Base-by-base conservation (phyloP, 2,797 vertebrate genomes). In the Enteromius unitaeniatus region DNA sequence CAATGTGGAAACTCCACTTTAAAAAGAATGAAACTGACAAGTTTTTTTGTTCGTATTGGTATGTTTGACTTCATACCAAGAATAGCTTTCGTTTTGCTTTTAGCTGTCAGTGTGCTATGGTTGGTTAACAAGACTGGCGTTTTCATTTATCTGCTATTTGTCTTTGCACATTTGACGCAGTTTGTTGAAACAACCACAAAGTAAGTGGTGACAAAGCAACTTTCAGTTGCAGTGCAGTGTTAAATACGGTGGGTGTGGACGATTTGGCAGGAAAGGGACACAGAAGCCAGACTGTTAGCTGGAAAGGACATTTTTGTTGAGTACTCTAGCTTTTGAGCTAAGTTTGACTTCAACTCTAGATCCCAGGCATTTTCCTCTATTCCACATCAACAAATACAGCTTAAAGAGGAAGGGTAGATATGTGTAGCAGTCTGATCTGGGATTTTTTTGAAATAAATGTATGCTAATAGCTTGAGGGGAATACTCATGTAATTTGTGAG, bases 261-360 rank as follows among this genome's bases (percentile, higher is more conserved):
- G 67, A 34, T 23, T 81, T 60, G 85, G 68, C 88, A 86, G 86
- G 88, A 87, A 87, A 84, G 74, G 74, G 65, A 70, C n/a, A 13
- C 51, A 11, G 45, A 83, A 64, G 47, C 42, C 53, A 84, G 47
- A 67, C 45, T 1, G 34, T 74, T 51, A 19, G 45, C 72, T 17
- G 21, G 68, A 49, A 53, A 40, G 47, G 64, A 77, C 51, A 4
- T 23, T 42, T 45, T 28, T 60, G 40, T 5, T 58, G 47, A 28
- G 68, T 60, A 72, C 37, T 51, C 62, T 6, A 37, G 10, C 68
- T 53, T 85, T 82, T 75, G 26, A 40, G 58, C 45, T 2, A n/a
- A 74, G 65, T 6, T 51, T 26, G 78, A 37, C 42, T 64, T n/a
- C 9, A 58, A 26, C n/a, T 40, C 21, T 7, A 17, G 40, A 37